Base-by-base conservation (phyloP, 2,797 vertebrate species). In the Chanos chanos region DNA sequence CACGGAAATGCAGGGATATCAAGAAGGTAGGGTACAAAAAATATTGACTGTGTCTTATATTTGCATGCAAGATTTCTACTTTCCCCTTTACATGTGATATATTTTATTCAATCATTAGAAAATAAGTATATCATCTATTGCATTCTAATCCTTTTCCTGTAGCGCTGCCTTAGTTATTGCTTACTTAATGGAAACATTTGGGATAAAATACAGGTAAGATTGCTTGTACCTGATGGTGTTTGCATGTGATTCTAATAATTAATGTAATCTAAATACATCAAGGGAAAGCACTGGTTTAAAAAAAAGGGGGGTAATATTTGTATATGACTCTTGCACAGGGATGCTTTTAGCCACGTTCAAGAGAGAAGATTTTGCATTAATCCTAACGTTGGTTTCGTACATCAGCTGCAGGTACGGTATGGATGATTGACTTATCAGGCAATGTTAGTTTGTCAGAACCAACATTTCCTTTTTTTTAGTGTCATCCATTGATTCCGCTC, bases 291-390 rank as follows among this genome's bases (percentile, higher is more conserved):
- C 22, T 34, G 18, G 33, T 19, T 15, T 1, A 7, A 15, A 40
- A 16, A 40, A 37, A 3, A 24, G 19, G 5, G 6, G 2, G n/a
- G 43, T 1, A 1, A 49, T n/a, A 39, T 7, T 1, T 44, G 10
- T 47, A 24, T 51, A 3, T 49, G 13, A 72, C 76, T 8, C 19
- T 7, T 69, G 25, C 63, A 40, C 66, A 98, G 96, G 89, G 94
- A 98, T 60, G 95, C 97, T 9, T 99, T 99, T 90, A 94, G 92
- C 75, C 95, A 99, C 18, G 95, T 99, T 68, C 97, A 99, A 86
- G 95, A 98, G 85, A 93, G 94, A 76, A 91, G 96, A 83, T 99
- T 99, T 88, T 99, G 97, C 89, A 99, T 99, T 83, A 99, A 99
- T 86, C 96, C 97, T 65, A 99, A 99, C 71, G 92, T 94, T 83